A percentile compares a stretch with the other conserved stretches of the same genome.
Conservation (phyloP, 1,140 invertebrate species). For the Drosophila sp. region DNA sequence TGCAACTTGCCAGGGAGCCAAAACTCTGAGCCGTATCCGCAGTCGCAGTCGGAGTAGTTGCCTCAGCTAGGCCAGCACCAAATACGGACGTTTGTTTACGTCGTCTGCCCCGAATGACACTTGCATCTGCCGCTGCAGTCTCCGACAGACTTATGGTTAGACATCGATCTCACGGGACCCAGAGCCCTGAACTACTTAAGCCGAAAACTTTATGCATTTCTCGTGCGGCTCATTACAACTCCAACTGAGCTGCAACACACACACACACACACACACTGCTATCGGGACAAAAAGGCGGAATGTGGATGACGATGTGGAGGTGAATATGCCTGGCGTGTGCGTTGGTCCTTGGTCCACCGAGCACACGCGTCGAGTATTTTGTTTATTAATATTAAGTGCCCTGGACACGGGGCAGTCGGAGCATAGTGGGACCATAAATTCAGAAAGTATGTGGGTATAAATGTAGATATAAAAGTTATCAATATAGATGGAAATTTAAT, state of each 20-base stretch:
- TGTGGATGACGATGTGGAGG: constrained; percentile 2
- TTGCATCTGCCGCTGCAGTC: constrained; percentile 29
- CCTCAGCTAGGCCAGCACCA: no score
- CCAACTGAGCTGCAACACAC: constrained; percentile 55
- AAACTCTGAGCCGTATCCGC: constrained; percentile 40
- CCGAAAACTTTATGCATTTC: constrained; percentile 76
- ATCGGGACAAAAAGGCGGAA: constrained; percentile 21
- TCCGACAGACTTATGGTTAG: constrained; percentile 69
- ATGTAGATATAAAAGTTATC: no score
- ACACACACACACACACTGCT: constrained; percentile 30
- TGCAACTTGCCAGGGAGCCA: constrained; percentile 56
- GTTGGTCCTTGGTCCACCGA: constrained; percentile 22
- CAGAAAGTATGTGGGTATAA: not conserved
- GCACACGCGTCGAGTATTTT: constrained; percentile 68
- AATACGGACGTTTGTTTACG: constrained; percentile 54
- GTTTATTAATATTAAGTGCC: constrained; percentile 81
- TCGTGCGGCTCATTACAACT: constrained; percentile 79
- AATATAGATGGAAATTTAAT: no score
- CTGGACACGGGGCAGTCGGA: constrained; percentile 32
- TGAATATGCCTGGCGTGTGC: constrained; percentile 18
- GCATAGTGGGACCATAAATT: constrained; percentile 39
- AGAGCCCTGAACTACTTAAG: constrained; percentile 56
- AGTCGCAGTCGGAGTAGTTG: not conserved
- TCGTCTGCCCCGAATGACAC: constrained; percentile 28
- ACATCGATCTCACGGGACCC: constrained; percentile 71